Conservation (phyloP, 2,113 vertebrate species). For the Chiloscyllium plagiosum region DNA sequence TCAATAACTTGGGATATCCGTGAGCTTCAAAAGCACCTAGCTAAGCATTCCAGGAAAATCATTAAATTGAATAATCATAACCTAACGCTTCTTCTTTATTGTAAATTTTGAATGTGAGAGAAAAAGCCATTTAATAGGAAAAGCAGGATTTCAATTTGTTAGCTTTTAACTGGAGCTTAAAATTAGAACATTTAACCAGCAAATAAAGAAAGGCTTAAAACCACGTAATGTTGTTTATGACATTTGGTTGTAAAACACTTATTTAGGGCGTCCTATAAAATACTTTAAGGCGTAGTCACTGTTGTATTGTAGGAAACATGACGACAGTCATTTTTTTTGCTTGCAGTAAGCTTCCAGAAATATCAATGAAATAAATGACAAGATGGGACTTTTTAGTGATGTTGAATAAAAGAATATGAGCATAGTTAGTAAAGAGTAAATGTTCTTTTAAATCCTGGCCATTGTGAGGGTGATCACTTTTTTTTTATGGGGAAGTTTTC, state of each 20-base stretch:
- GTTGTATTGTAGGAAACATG: not conserved
- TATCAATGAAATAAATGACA: not conserved
- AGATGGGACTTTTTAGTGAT: not conserved
- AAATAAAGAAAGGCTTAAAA: not conserved
- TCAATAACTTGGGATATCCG: not conserved
- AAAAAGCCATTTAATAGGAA: not conserved
- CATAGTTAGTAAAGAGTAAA: not conserved
- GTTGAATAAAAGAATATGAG: not conserved
- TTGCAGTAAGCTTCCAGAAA: not conserved
- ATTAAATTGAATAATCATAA: not conserved
- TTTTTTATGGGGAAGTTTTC: not conserved
- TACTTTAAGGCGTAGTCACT: not conserved
- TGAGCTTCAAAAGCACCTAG: not conserved
- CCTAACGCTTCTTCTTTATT: not conserved
- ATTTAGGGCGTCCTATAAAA: not conserved
- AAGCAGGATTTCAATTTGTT: not conserved
- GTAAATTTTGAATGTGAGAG: not conserved
- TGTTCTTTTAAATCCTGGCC: not conserved
- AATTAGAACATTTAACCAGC: not conserved
- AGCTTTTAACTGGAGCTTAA: not conserved
- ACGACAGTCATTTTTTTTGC: not conserved
- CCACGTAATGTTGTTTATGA: not conserved
- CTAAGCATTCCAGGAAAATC: not conserved
- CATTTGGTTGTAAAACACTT: not conserved
- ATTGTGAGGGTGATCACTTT: not conserved